These are phyloP conservation scores for Macaria liturata DNA, from an alignment of 2,888 invertebrate species.

Conservation along the genomic window DNA sequence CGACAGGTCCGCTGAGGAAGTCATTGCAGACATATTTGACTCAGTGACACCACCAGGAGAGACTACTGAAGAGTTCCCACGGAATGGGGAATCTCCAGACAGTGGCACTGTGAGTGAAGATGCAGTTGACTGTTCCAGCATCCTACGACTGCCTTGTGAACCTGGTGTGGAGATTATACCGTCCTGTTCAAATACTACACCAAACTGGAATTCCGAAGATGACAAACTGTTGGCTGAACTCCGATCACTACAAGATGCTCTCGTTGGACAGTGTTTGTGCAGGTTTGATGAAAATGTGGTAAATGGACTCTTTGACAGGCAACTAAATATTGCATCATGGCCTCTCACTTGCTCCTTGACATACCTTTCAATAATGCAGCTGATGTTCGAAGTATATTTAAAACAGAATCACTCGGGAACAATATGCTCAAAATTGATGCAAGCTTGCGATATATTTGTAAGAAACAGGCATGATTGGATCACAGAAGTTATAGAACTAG, in stretches of 20 bases:
- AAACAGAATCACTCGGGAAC: slow-evolving; percentile 92
- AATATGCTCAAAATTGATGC: slow-evolving; percentile 91
- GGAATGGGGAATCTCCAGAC: slow-evolving; percentile 77
- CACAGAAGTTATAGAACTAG: slow-evolving; percentile 91
- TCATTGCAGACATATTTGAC: slow-evolving; percentile 70
- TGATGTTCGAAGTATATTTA: slow-evolving; percentile 92
- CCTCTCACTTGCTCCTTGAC: slow-evolving; percentile 84
- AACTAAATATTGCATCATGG: slow-evolving; percentile 76
- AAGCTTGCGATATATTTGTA: slow-evolving; percentile 90
- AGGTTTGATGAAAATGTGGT: slow-evolving; percentile 88
- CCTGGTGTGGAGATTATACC: slow-evolving; percentile 64
- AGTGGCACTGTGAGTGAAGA: slow-evolving; percentile 79
- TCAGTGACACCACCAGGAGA: slow-evolving; percentile 67
- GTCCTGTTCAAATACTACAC: slow-evolving; percentile 64
- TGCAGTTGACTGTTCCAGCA: slow-evolving; percentile 75
- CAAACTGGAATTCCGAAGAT: slow-evolving; percentile 66
- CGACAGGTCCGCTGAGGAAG: slow-evolving; percentile 79
- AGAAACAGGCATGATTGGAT: slow-evolving; percentile 92
- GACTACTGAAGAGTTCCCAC: slow-evolving; percentile 69
- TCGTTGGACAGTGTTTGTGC: slow-evolving; percentile 91
- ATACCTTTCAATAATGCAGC: slow-evolving; percentile 92
- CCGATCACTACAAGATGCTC: slow-evolving; percentile 84
- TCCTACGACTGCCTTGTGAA: slow-evolving; percentile 64
- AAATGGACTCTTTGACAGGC: slow-evolving; percentile 88
- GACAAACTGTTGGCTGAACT: slow-evolving; percentile 77